A percentile compares a stretch with the other conserved stretches of the same genome.
Evolutionary conservation across 1,140 invertebrate species (phyloP).

Genomic region (Anastrepha ludens): DNA sequence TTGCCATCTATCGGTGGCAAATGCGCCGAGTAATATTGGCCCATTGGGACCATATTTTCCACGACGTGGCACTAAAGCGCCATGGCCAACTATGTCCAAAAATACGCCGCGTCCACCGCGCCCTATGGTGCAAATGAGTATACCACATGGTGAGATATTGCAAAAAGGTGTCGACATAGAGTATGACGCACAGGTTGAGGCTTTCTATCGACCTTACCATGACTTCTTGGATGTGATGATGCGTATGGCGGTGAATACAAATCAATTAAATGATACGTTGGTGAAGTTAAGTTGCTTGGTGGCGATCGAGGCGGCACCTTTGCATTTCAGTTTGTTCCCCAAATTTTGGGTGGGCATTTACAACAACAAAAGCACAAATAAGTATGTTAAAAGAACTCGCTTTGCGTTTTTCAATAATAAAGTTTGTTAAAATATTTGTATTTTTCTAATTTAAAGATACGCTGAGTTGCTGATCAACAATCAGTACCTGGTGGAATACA

Average conservation of each 20-base stretch:
- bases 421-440: not conserved
- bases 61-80: conserved; percentile 66
- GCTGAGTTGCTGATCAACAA: conserved; percentile 69
- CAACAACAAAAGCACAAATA: conserved; percentile 72
- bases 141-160: conserved; percentile 81
- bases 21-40: conserved; percentile 81
- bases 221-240: conserved; percentile 91
- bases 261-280: conserved; percentile 70
- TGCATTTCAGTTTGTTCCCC: conserved; percentile 73
- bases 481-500: conserved; percentile 69
- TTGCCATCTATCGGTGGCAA: conserved; percentile 88
- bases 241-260: conserved; percentile 84
- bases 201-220: conserved; percentile 89
- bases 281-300: conserved; percentile 71
- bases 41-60: conserved; percentile 72
- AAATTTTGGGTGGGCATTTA: conserved; percentile 74
- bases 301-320: conserved; percentile 70
- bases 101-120: conserved; percentile 80
- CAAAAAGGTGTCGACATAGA: conserved; percentile 83
- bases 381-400: conserved; percentile 61
- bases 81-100: conserved; percentile 68
- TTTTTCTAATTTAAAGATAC: conserved; percentile 62
- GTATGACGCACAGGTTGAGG: conserved; percentile 85
- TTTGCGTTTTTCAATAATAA: too few species aligned
- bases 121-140: conserved; percentile 92